These are phyloP conservation scores for Drosophila hamatofila DNA, from an alignment of 2,888 invertebrate species.

Conservation along the genomic window DNA sequence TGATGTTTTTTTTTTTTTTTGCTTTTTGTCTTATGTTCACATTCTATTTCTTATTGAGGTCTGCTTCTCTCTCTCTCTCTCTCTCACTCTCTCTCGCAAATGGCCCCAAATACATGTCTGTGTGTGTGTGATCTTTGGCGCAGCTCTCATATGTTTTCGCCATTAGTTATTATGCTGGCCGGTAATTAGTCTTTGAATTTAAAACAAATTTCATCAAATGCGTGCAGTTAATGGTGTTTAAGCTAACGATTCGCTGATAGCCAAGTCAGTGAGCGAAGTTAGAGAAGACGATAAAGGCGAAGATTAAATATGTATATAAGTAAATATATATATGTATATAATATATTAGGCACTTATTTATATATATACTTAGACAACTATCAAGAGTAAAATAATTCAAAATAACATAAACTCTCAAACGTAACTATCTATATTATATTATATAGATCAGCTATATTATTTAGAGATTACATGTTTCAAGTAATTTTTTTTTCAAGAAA, in stretches of 20 bases:
- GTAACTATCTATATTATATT: too few relatives aligned
- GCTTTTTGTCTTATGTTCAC: slow-evolving; percentile 55
- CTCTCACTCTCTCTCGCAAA: slow-evolving; percentile 2
- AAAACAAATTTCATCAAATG: slow-evolving; percentile 22
- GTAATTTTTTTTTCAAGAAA: too few relatives aligned
- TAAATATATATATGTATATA: not conserved
- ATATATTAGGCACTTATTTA: too few relatives aligned
- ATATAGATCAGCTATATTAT: too few relatives aligned
- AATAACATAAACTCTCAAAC: too few relatives aligned
- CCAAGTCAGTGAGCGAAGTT: not conserved
- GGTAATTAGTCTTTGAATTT: slow-evolving; percentile 42
- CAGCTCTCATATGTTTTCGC: slow-evolving; percentile 25
- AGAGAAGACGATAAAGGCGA: not conserved
- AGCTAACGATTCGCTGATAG: not conserved
- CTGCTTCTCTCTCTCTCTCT: slow-evolving; percentile 3
- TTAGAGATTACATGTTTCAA: too few relatives aligned
- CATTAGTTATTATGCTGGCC: slow-evolving; percentile 34
- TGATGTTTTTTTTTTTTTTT: slow-evolving; percentile 17
- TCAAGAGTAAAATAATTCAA: too few relatives aligned
- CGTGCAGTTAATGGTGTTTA: slow-evolving; percentile 23
- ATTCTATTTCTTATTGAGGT: slow-evolving; percentile 75
- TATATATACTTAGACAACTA: too few relatives aligned
- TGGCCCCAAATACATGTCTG: slow-evolving; percentile 10
- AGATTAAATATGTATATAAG: not conserved
- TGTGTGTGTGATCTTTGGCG: not conserved